Evolutionary conservation across 2,113 vertebrate genomes (phyloP).

Genomic region (Sialia sialis): DNA sequence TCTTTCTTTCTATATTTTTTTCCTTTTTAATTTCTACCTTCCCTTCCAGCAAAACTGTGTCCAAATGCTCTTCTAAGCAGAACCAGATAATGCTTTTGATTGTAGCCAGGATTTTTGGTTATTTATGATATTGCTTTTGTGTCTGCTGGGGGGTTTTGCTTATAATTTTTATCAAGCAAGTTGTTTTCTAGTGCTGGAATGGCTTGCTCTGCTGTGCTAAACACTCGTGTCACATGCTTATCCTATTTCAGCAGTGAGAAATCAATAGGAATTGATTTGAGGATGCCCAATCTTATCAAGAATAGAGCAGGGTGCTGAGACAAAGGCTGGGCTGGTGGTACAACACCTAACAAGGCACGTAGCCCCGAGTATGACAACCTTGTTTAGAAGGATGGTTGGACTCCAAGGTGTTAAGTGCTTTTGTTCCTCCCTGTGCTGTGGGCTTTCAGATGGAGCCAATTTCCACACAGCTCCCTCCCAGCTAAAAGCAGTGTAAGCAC

Average conservation of each 20-base stretch:
- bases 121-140: neutral
- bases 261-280: conserved; percentile 74
- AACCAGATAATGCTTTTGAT: neutral
- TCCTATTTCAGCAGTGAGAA: conserved; percentile 59
- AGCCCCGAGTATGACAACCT: conserved; percentile 18
- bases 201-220: conserved; percentile 33
- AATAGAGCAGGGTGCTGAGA: conserved; percentile 3
- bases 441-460: conserved; percentile 16
- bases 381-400: neutral
- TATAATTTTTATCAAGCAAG: neutral
- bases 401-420: conserved; percentile 15
- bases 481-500: conserved; percentile 11
- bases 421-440: neutral
- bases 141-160: neutral
- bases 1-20: neutral
- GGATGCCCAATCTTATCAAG: conserved; percentile 71
- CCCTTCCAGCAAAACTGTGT: neutral
- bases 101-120: neutral
- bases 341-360: neutral
- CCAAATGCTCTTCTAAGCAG: neutral
- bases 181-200: conserved; percentile 26
- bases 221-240: conserved; percentile 47
- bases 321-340: conserved; percentile 33
- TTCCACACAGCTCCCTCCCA: neutral
- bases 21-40: neutral